Evolutionary conservation across 1,140 invertebrate species (phyloP), one percentile per base, ranked within the genome.

Genomic region (Colletes gigas): DNA sequence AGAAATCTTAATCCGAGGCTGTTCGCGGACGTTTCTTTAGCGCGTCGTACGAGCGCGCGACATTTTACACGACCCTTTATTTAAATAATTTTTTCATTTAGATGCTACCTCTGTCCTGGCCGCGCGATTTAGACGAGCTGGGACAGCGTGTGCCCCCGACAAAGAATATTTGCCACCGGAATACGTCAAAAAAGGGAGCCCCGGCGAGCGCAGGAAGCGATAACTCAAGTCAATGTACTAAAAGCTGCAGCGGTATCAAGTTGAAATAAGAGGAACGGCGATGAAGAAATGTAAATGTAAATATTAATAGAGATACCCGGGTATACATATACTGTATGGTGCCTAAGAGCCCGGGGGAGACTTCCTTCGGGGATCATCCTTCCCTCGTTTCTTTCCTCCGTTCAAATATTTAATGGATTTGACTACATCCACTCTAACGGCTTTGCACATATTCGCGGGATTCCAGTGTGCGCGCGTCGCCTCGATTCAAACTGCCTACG

Each of bases 391-490:
- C 63, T 84, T 84, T 88, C 82, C 75, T 63, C 76, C 76, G 75
- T 82, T 87, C 86, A 88, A 88, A 87, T 88, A 88, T 88, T 88
- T 88, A 88, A 88, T 87, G 86, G 83, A 88, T 87, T 84, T 68
- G 75, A 54, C 78, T 87, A 75, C 71, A 86, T 83, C 81, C 81
- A 77, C 81, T 65, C 50, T 47, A 30, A 9, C 72, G 19, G 54
- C 66, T 85, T 71, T 78, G 65, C 77, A 83, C 65, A 60, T 81
- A 78, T 81, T 47, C 57, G 60, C 41, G 21, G 44, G 66, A 60
- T 54, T 76, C 60, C 57, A 7, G 10, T 44, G 59, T 63, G 72
- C 21, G 68, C 67, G n/a, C 30, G 17, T 59, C 39, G 62, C 76
- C 84, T 84, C 66, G 60, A 59, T 8, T 12, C 17, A 19, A 30